A percentile compares a stretch with the other conserved stretches of the same genome.
Conservation (phyloP, 1,140 invertebrate species). For the Melitaea cinxia region DNA sequence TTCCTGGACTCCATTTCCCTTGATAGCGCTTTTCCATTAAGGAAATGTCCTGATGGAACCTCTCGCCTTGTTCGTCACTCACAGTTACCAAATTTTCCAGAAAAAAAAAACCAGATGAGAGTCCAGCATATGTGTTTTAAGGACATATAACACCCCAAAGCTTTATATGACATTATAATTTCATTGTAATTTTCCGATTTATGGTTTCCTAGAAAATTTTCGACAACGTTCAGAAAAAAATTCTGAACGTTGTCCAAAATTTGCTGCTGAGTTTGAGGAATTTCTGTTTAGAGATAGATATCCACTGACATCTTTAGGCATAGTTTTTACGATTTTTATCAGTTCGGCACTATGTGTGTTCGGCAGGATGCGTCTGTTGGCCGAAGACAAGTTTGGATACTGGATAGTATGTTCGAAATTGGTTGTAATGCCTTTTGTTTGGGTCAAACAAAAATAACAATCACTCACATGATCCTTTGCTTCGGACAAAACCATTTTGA, state of each 20-base stretch:
- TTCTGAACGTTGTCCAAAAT: neutral
- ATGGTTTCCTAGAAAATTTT: too few relatives aligned
- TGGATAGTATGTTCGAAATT: slow-evolving; percentile 11
- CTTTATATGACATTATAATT: too few relatives aligned
- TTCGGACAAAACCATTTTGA: neutral
- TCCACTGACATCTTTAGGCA: too few relatives aligned
- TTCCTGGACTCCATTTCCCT: slow-evolving; percentile 51
- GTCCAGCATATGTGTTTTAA: too few relatives aligned
- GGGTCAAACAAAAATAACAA: slow-evolving; percentile 7
- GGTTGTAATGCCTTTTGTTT: slow-evolving; percentile 13
- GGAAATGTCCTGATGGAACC: too few relatives aligned
- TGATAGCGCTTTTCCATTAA: too few relatives aligned
- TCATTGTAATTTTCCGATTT: too few relatives aligned
- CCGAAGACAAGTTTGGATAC: slow-evolving; percentile 18
- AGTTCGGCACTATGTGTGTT: neutral
- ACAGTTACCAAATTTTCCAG: slow-evolving; percentile 36
- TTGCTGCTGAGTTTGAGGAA: neutral
- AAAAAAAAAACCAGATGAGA: neutral
- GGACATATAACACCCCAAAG: too few relatives aligned
- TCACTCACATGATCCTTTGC: slow-evolving; percentile 10
- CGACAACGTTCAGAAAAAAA: too few relatives aligned
- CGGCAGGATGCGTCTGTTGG: too few relatives aligned
- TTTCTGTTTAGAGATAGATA: too few relatives aligned
- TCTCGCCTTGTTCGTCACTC: slow-evolving; percentile 61
- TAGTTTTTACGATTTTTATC: neutral